Base-by-base conservation (phyloP, 1,140 invertebrate species). In the Penaeus indicus region DNA sequence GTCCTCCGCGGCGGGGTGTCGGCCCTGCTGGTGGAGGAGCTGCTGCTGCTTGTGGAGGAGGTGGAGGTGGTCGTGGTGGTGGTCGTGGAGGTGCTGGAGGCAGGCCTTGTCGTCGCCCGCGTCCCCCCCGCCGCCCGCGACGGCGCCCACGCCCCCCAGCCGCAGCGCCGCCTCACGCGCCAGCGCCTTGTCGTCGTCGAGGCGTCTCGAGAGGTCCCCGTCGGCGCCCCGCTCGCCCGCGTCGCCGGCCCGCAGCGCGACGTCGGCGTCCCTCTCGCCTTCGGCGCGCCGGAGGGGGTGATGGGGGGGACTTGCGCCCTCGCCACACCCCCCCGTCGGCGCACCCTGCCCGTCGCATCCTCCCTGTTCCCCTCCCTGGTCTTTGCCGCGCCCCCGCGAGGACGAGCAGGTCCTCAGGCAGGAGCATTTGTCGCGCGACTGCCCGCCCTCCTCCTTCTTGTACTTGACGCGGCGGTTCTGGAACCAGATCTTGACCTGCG, bases 401-500 rank as follows among this genome's bases (percentile, higher is more conserved):
- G 82, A 42, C 22, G 86, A 80, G 80, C 93, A 93, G 0, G 93
- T 94, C 21, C 93, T 91, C 67, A 94, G 90, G 86, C 94, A 95
- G 32, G 93, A 94, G 86, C 94, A 95, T 86, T 94, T 94, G 25
- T 93, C 92, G 13, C 91, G 86, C 13, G 86, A 78, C 90, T 93
- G 62, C 92, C 93, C 89, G 7, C 92, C 92, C 91, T 96, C 96
- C 91, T 96, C 96, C 92, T 98, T 98, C 94, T 98, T 98, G 92
- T 97, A 95, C 92, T 98, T 98, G 5, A 98, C 97, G 7, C 97
- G 94, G 13, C 94, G 91, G 85, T 92, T 92, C 92, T 98, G 97
- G 92, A 98, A 97, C 97, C 97, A 98, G 84, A 98, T 98, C 93
- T 97, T 98, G 67, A 98, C 97, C 93, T 98, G 94, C 18, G 61